phyloP scores from a whole-genome alignment of 2,113 vertebrate species.

The Gopherus flavomarginatus region DNA sequence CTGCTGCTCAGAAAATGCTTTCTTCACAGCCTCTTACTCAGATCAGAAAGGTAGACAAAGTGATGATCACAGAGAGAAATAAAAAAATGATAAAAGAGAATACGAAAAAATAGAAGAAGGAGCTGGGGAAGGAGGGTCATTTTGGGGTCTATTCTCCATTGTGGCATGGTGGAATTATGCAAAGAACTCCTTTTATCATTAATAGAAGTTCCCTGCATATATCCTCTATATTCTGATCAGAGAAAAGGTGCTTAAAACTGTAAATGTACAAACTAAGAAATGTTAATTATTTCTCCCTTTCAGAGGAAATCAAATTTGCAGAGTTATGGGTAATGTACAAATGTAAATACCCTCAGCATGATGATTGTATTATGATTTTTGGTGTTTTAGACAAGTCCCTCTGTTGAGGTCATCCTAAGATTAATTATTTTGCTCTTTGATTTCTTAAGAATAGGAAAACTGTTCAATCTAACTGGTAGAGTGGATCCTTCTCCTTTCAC shows the following conservation, averaged over 20 bases:
- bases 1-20: not conserved
- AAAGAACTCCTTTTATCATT: slow-evolving; percentile 39
- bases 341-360: not conserved
- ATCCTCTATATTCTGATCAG: not conserved
- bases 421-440: slow-evolving; percentile 28
- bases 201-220: not conserved
- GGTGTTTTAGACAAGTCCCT: slow-evolving; percentile 9
- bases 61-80: slow-evolving; percentile 22
- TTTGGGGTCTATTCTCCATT: slow-evolving; percentile 20
- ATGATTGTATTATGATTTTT: not conserved
- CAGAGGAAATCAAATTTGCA: not conserved
- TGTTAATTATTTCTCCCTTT: not conserved
- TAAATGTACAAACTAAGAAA: not conserved
- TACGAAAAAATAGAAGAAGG: slow-evolving; percentile 5
- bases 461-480: slow-evolving; percentile 21
- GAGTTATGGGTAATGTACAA: not conserved
- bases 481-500: not conserved
- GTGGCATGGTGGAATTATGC: slow-evolving; percentile 26
- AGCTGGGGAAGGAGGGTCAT: not conserved
- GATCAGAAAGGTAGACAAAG: slow-evolving; percentile 47
- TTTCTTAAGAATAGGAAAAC: not conserved
- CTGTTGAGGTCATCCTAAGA: not conserved
- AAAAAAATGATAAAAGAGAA: slow-evolving; percentile 51
- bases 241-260: not conserved
- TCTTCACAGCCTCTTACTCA: not conserved